Evolutionary conservation across 2,113 vertebrate genomes (phyloP), one percentile per base, ranked within the genome.

Genomic region (Notarius lentiginosus): DNA sequence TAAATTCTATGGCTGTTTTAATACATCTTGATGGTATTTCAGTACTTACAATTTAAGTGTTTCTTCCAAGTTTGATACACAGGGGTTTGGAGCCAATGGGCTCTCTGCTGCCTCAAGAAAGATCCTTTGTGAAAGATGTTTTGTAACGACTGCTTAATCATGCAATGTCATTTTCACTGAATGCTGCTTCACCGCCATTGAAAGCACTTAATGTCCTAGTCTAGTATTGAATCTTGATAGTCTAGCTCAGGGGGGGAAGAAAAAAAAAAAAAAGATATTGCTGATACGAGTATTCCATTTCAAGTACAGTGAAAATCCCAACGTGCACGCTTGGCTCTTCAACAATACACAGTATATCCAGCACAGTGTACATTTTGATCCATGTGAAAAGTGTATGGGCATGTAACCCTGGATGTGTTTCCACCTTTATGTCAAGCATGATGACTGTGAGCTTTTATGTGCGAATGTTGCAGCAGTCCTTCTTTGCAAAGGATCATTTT

Each of bases 401-500:
- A 90, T 87, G 89, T 87, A 87, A 86, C 72, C 34, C 30, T 90
- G 60, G 84, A 82, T 65, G 89, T 87, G 89, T 87, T 75, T 41
- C 51, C 56, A 55, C 83, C 82, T 68, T 91, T 88, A 89, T 89
- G 89, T 90, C 9, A n/a, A 91, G 92, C 94, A 93, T 92, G 92
- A 91, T 84, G 91, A 92, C 84, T 90, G 85, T 89, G 90, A 91
- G 89, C 90, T 89, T 88, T 84, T 86, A 85, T 88, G 77, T 89
- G 88, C 89, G 92, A 91, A 94, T 91, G 92, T 92, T 72, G 85
- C 92, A 79, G 91, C 92, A 93, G 92, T 92, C 91, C 93, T 93
- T 94, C 92, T 96, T 94, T 91, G 89, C 92, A 94, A 95, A 95
- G 93, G 92, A 94, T 94, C 92, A 65, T 94, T 83, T 88, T 95